Base-by-base conservation (phyloP, 2,888 invertebrate genomes). In the Meliscaeva auricollis region DNA sequence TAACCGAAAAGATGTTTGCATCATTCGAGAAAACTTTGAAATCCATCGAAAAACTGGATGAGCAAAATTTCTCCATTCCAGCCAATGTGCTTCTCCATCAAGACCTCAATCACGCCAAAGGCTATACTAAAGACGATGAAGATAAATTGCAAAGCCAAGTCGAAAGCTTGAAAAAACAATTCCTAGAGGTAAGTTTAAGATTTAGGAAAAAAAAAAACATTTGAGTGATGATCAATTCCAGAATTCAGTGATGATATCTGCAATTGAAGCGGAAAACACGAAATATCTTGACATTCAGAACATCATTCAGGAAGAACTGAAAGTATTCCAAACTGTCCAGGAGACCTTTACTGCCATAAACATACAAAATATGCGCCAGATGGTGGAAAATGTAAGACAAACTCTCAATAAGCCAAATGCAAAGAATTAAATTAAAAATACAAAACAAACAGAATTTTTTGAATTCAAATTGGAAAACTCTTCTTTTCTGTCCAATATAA, bases 41-140 rank as follows among this genome's bases (percentile, higher is more conserved):
- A 9, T 20, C 15, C 0, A 82, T 90, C 1, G 82, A 88, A 3
- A 70, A 88, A 3, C 54, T 91, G 30, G 90, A 91, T 75, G 87
- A 87, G 17, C 87, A 88, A 13, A 84, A 89, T 68, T 91, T 91
- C 68, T 83, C 87, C 0, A 88, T 91, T 32, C 92, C 91, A 0
- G 84, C 89, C 2, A 88, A 91, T 88, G 89, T 91, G 5, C 73
- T 91, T 4, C 87, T 90, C 6, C 87, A 88, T 0, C 88, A 89
- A 4, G 90, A 91, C 56, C 87, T 89, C 17, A 88, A 88, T 7
- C 87, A 90, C 38, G 87, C 88, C n/a, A 89, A 89, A 22, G 75
- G 87, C 2, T 88, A 87, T 13, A 84, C 88, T 3, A 73, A 82
- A 3, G 68, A 76, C 1, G 89, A 91, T 7, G 91, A 91, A 75